A percentile compares a stretch with the other conserved stretches of the same genome.
Evolutionary conservation across 2,888 invertebrate genomes (phyloP).

Genomic region (Meandrusa payeni): DNA sequence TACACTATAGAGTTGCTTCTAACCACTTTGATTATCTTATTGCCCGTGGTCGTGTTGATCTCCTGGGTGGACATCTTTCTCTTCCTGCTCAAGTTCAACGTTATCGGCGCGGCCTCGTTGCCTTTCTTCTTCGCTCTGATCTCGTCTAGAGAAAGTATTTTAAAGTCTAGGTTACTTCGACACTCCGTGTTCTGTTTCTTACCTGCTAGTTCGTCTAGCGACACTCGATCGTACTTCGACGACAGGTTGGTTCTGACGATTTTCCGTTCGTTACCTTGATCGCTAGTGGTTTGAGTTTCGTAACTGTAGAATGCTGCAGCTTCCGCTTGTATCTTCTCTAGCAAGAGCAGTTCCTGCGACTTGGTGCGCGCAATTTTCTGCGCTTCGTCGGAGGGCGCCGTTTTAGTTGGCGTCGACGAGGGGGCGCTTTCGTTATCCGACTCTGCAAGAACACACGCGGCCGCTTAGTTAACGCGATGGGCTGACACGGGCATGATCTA

Average conservation of each 20-base stretch:
- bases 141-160: conserved; percentile 75
- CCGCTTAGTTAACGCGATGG: conserved; percentile 48
- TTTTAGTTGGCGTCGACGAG: conserved; percentile 80
- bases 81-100: conserved; percentile 60
- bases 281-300: conserved; percentile 56
- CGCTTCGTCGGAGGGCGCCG: conserved; percentile 54
- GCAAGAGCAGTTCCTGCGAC: conserved; percentile 84
- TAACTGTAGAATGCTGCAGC: conserved; percentile 87
- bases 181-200: conserved; percentile 45
- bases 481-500: conserved; percentile 60
- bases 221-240: conserved; percentile 69
- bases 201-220: conserved; percentile 74
- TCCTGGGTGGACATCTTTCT: conserved; percentile 67
- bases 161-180: conserved; percentile 60
- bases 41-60: conserved; percentile 60
- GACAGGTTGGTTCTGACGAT: conserved; percentile 49
- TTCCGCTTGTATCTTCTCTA: conserved; percentile 86
- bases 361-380: conserved; percentile 68
- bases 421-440: conserved; percentile 88
- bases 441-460: conserved; percentile 87
- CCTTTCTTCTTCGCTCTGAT: conserved; percentile 64
- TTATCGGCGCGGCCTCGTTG: conserved; percentile 48
- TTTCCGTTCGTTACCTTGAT: conserved; percentile 45
- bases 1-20: conserved; percentile 71
- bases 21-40: conserved; percentile 71